phyloP scores from a whole-genome alignment of 2,888 invertebrate genomes.

The Blastobasis adustella region DNA sequence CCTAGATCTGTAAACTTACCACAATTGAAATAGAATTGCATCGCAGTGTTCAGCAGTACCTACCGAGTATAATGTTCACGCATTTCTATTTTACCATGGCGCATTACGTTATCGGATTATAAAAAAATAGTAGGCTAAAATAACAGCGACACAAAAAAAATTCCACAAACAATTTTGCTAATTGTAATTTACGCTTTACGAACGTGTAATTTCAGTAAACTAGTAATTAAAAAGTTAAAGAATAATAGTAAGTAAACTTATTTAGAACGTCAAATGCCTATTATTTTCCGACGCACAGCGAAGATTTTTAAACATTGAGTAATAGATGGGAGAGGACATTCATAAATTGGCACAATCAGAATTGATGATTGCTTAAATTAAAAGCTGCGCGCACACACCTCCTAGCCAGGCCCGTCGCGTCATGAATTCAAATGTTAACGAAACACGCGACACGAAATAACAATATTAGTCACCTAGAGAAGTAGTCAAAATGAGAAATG shows the following conservation, averaged over 20 bases:
- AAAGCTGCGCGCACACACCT: conserved; percentile 51
- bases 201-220: background rate
- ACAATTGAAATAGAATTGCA: too few species aligned
- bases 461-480: too few species aligned
- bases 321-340: too few species aligned
- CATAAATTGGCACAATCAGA: conserved; percentile 38
- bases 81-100: conserved; percentile 18
- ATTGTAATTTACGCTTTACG: background rate
- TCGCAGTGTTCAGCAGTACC: too few species aligned
- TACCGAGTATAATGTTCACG: conserved; percentile 8
- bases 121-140: conserved; percentile 1
- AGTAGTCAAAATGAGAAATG: too few species aligned
- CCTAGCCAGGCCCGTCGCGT: conserved; percentile 37
- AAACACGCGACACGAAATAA: too few species aligned
- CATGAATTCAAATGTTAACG: background rate
- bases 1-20: too few species aligned
- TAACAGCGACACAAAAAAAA: too few species aligned
- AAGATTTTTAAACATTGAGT: too few species aligned
- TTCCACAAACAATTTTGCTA: too few species aligned
- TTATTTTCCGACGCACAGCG: too few species aligned
- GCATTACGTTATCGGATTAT: conserved; percentile 22
- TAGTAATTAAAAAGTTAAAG: background rate
- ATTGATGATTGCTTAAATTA: conserved; percentile 62
- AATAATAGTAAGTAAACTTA: background rate
- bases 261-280: background rate